Percentiles rank a stretch among this genome's conserved stretches.
These are phyloP conservation scores for Zaprionus capensis DNA, from an alignment of 1,140 invertebrate species.

Conservation along the genomic window DNA sequence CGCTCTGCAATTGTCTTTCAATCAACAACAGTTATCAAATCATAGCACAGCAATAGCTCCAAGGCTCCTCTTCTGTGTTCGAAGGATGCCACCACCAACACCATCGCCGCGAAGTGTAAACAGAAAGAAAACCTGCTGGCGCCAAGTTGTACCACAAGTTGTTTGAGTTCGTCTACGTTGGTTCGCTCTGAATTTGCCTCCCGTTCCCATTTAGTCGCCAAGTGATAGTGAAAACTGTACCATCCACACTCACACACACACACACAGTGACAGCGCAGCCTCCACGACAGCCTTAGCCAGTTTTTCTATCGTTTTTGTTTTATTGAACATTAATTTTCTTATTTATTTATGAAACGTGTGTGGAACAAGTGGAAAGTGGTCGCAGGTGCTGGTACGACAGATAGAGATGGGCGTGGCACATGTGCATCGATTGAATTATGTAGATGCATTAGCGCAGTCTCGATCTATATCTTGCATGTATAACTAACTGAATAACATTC, in stretches of 20 bases:
- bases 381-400: background rate
- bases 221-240: slow-evolving; percentile 77
- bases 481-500: background rate
- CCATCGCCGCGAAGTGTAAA: background rate
- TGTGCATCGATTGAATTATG: slow-evolving; percentile 1
- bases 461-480: background rate
- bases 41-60: background rate
- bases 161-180: slow-evolving; percentile 23
- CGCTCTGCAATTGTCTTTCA: slow-evolving; percentile 29
- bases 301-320: slow-evolving; percentile 53
- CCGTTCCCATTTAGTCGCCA: slow-evolving; percentile 38
- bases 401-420: background rate
- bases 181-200: slow-evolving; percentile 57
- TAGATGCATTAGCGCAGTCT: background rate
- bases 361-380: slow-evolving; percentile 67
- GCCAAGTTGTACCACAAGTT: slow-evolving; percentile 12
- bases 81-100: slow-evolving; percentile 21
- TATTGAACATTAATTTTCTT: slow-evolving; percentile 65
- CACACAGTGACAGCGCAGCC: background rate
- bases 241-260: slow-evolving; percentile 5
- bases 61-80: slow-evolving; percentile 4
- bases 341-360: slow-evolving; percentile 71
- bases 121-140: slow-evolving; percentile 26
- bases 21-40: slow-evolving; percentile 28
- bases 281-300: slow-evolving; percentile 31